Percentiles rank a stretch among this genome's conserved stretches.
Evolutionary conservation across 2,113 vertebrate genomes (phyloP).

Genomic region (Callaeas wilsoni): DNA sequence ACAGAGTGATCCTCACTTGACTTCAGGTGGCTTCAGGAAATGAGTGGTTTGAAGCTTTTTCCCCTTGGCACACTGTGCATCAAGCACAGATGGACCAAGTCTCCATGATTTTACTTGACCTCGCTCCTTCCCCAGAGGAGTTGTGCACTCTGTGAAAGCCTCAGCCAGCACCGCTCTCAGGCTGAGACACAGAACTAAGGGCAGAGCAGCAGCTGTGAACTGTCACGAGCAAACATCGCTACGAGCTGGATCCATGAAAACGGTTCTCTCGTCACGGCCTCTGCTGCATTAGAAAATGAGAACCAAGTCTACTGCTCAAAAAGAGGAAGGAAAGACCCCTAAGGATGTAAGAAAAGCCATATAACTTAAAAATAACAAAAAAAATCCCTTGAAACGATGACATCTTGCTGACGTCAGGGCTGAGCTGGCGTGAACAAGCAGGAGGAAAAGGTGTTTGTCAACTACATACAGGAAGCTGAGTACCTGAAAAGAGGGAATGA

Average conservation of each 20-base stretch:
- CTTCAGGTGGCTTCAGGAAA: not conserved
- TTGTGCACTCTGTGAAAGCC: not conserved
- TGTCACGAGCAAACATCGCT: not conserved
- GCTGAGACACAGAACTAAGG: not conserved
- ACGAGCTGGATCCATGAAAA: not conserved
- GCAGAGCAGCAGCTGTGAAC: not conserved
- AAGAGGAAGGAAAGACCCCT: not conserved
- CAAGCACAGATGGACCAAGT: not conserved
- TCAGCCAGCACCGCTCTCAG: not conserved
- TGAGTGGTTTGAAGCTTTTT: not conserved
- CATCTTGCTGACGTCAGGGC: not conserved
- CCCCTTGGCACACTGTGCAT: not conserved
- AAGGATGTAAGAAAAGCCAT: not conserved
- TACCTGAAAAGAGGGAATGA: not conserved
- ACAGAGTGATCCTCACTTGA: not conserved
- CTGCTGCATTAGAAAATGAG: not conserved
- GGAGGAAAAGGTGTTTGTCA: not conserved
- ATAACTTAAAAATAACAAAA: not conserved
- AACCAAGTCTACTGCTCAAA: not conserved
- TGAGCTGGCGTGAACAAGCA: not conserved
- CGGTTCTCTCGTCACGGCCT: rapidly evolving
- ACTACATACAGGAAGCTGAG: not conserved
- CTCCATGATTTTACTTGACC: not conserved
- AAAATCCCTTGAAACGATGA: not conserved
- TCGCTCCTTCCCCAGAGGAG: not conserved